Evolutionary conservation across 2,797 vertebrate species (phyloP).

Genomic region (Chloroceryle amazona): DNA sequence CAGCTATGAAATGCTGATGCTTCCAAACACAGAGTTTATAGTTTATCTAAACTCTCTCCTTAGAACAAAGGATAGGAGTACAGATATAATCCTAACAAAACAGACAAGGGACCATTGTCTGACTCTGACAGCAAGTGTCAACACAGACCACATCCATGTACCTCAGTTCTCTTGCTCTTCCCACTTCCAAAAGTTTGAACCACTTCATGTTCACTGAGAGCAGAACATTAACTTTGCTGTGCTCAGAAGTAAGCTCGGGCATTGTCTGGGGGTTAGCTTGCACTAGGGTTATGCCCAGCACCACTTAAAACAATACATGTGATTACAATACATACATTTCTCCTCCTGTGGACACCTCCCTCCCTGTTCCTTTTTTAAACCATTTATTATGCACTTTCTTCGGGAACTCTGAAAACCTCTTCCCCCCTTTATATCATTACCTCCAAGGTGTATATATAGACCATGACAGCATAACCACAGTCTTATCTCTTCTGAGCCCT

Average conservation of each 20-base stretch:
- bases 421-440: not conserved
- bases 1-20: not conserved
- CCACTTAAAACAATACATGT: not conserved
- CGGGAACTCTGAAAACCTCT: not conserved
- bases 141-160: not conserved
- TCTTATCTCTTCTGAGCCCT: not conserved
- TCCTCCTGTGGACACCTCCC: not conserved
- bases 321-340: not conserved
- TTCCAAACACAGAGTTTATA: not conserved
- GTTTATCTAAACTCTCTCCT: not conserved
- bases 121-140: not conserved
- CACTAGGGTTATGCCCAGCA: not conserved
- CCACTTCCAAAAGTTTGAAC: not conserved
- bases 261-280: not conserved
- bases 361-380: not conserved
- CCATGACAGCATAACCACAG: not conserved
- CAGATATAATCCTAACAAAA: not conserved
- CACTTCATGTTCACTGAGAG: not conserved
- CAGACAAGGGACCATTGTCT: not conserved
- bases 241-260: not conserved
- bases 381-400: not conserved
- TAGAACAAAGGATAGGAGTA: not conserved
- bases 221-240: not conserved
- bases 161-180: not conserved
- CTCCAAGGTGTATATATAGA: not conserved